Evolutionary conservation across 1,140 invertebrate genomes (phyloP), one percentile per base, ranked within the genome.

Genomic region (Heliconius melpomene): DNA sequence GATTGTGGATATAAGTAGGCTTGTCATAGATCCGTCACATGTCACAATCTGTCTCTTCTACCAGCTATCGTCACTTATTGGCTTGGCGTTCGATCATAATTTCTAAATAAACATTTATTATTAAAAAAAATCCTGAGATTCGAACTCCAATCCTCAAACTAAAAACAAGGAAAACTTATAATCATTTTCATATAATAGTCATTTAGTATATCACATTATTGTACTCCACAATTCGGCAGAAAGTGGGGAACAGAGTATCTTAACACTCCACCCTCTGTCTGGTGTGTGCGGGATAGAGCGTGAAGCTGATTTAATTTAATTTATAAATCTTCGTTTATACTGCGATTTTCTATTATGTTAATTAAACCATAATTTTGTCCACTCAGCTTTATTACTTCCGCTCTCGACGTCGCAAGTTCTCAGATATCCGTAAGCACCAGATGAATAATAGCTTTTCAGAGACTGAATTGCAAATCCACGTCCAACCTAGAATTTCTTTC

Each of bases 401-500:
- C n/a, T n/a, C 60, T 66, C 23, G 11, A 29, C 60, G 60, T 66
- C 23, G 60, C 23, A 29, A 20, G 23, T 26, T 66, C 60, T 26
- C 20, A 29, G 60, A 66, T 66, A 60, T 60, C 57, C n/a, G 57
- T 11, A 26, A 60, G 60, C 26, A 29, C 60, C 29, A 23, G 60
- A 66, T 66, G 60, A 66, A 66, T 29, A 66, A 66, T 66, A 66
- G 60, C 60, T 66, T 66, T 66, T 66, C 60, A 66, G 1, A 26
- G 60, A 66, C 23, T 66, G 60, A 66, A 66, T 66, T 66, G 60
- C 60, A 66, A 66, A 29, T 66, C 26, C 13, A 66, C 60, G 0
- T 66, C 6, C 60, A 5, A 66, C 23, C 60, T 66, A 66, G 26
- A 66, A 29, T 66, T 26, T 26, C 13, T 66, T 26, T 5, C 26